These are phyloP conservation scores for Cheilosia urbana DNA, from an alignment of 2,888 invertebrate species.

Conservation along the genomic window DNA sequence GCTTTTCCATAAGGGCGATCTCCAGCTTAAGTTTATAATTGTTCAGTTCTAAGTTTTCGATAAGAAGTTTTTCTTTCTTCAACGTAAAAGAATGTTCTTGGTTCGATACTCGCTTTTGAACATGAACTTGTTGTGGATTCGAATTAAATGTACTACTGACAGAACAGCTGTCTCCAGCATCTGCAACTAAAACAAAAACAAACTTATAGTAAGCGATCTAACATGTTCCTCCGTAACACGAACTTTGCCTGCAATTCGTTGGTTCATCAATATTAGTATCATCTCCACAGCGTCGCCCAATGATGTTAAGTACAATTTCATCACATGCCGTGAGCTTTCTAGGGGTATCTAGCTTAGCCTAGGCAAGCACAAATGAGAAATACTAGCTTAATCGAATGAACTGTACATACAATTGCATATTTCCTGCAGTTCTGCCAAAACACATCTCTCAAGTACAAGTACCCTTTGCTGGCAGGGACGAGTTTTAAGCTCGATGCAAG, in stretches of 20 bases:
- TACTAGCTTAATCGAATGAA: neutral
- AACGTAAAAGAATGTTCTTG: neutral
- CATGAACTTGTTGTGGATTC: neutral
- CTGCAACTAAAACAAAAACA: neutral
- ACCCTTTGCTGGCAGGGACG: neutral
- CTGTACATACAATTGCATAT: neutral
- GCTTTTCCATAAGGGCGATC: neutral
- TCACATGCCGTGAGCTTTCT: neutral
- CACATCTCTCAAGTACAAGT: constrained; percentile 1
- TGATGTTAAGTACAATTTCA: neutral
- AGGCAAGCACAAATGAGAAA: neutral
- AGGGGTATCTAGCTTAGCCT: neutral
- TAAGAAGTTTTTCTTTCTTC: neutral
- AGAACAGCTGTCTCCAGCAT: neutral
- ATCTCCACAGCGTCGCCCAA: neutral
- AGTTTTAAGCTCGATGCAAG: neutral
- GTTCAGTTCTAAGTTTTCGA: neutral
- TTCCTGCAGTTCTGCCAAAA: constrained; percentile 7
- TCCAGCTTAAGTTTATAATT: constrained; percentile 1
- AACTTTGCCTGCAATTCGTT: neutral
- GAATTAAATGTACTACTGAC: neutral
- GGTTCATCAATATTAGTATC: neutral
- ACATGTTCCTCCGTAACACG: neutral
- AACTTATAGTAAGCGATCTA: neutral
- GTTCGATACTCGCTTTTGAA: neutral